phyloP scores from a whole-genome alignment of 2,888 invertebrate genomes.

The Cryptocheilus praepositus region DNA sequence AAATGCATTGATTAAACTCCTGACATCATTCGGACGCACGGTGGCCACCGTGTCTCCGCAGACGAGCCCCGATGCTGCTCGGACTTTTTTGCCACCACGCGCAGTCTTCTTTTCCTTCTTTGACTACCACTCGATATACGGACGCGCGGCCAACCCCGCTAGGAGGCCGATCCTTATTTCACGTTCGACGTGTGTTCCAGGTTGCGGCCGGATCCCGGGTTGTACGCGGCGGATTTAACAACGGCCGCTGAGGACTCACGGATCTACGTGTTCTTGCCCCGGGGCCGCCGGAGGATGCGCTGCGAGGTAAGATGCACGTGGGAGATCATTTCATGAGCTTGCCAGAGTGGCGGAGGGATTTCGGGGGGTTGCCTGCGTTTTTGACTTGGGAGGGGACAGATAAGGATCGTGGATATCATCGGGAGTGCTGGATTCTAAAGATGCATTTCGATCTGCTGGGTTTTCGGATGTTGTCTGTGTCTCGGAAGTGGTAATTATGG shows the following conservation, averaged over 20 bases:
- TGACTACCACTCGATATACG: constrained; percentile 29
- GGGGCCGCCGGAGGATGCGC: too few species aligned
- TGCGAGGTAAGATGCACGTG: too few species aligned
- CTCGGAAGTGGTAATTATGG: too few species aligned
- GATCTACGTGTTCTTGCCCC: background rate
- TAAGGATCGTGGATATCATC: too few species aligned
- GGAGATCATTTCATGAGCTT: too few species aligned
- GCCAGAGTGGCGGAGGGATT: too few species aligned
- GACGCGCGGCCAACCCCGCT: background rate
- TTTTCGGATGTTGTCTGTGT: too few species aligned
- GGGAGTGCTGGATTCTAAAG: too few species aligned
- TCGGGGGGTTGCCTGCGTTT: too few species aligned
- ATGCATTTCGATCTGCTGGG: too few species aligned
- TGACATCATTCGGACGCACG: constrained; percentile 70
- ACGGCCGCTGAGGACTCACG: constrained; percentile 19
- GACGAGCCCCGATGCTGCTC: constrained; percentile 64
- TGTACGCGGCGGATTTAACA: constrained; percentile 43
- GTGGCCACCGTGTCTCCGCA: constrained; percentile 70
- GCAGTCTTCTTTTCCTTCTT: constrained; percentile 1
- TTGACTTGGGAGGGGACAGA: too few species aligned
- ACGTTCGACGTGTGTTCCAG: constrained; percentile 41
- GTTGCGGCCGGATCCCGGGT: too few species aligned
- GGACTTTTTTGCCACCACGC: constrained; percentile 28
- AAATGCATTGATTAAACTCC: constrained; percentile 75
- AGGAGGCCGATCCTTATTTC: constrained; percentile 38